Percentiles rank a stretch among this genome's conserved stretches.
Evolutionary conservation across 2,113 vertebrate genomes (phyloP).

Genomic region (Macquaria australasica): DNA sequence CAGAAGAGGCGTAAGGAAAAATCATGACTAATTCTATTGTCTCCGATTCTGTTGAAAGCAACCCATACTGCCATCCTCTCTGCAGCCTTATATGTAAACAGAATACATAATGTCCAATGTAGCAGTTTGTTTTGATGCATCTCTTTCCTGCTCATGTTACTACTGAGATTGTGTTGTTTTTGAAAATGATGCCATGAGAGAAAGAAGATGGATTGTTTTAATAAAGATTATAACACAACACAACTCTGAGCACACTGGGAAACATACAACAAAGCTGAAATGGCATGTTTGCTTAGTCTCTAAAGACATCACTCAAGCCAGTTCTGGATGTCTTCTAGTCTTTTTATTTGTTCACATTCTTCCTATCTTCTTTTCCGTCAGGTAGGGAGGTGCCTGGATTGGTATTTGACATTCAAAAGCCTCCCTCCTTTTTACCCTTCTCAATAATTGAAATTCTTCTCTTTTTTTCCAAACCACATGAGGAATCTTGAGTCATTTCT

Average conservation of each 20-base stretch:
- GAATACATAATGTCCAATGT: slow-evolving; percentile 52
- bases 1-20: slow-evolving; percentile 53
- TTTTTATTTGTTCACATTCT: slow-evolving; percentile 43
- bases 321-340: slow-evolving; percentile 34
- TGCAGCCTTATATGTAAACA: slow-evolving; percentile 59
- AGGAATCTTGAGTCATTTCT: slow-evolving; percentile 56
- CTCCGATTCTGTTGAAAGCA: slow-evolving; percentile 49
- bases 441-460: slow-evolving; percentile 79
- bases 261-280: slow-evolving; percentile 59
- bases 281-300: slow-evolving; percentile 67
- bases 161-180: slow-evolving; percentile 45
- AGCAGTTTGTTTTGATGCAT: slow-evolving; percentile 39
- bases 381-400: slow-evolving; percentile 46
- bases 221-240: slow-evolving; percentile 64
- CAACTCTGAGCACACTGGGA: slow-evolving; percentile 49
- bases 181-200: slow-evolving; percentile 46
- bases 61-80: slow-evolving; percentile 40
- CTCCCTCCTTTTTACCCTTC: slow-evolving; percentile 57
- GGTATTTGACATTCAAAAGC: slow-evolving; percentile 71
- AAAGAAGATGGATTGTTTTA: slow-evolving; percentile 74
- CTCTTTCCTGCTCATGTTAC: slow-evolving; percentile 22
- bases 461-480: slow-evolving; percentile 52
- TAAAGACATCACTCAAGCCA: slow-evolving; percentile 46
- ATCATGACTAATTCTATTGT: slow-evolving; percentile 68
- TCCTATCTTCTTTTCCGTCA: slow-evolving; percentile 24